Conservation (phyloP, 1,140 invertebrate genomes). For the Galleria mellonella region DNA sequence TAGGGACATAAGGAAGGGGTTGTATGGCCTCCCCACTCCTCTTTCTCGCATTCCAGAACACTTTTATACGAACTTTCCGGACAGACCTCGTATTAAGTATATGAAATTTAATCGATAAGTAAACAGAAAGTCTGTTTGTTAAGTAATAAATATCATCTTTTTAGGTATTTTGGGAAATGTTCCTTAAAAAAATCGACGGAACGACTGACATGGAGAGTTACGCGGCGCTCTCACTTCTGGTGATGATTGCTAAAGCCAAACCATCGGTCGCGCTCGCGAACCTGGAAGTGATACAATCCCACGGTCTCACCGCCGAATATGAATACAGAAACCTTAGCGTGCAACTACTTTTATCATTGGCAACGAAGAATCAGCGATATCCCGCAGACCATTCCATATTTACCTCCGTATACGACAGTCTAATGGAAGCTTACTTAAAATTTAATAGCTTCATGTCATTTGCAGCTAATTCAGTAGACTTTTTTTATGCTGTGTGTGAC, state of each 20-base stretch:
- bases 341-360: slow-evolving; percentile 49
- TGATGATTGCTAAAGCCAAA: slow-evolving; percentile 79
- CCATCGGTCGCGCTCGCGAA: slow-evolving; percentile 74
- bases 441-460: slow-evolving; percentile 52
- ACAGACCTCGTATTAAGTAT: too few species aligned
- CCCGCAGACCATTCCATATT: slow-evolving; percentile 52
- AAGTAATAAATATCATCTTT: slow-evolving; percentile 16
- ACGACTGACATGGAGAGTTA: slow-evolving; percentile 80
- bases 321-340: slow-evolving; percentile 49
- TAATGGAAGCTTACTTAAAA: slow-evolving; percentile 55
- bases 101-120: too few species aligned
- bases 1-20: too few species aligned
- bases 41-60: too few species aligned
- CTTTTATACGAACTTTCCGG: too few species aligned
- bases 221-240: slow-evolving; percentile 81
- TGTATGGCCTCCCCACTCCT: too few species aligned
- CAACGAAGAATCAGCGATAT: slow-evolving; percentile 52
- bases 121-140: too few species aligned
- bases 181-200: slow-evolving; percentile 83
- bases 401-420: slow-evolving; percentile 42
- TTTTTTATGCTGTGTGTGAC: slow-evolving; percentile 63
- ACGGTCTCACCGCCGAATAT: slow-evolving; percentile 64
- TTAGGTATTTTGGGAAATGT: slow-evolving; percentile 88
- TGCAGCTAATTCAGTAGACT: slow-evolving; percentile 50
- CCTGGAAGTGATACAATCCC: slow-evolving; percentile 69